These are phyloP conservation scores for Drosophila baimaii DNA, from an alignment of 1,140 invertebrate species.

Conservation along the genomic window DNA sequence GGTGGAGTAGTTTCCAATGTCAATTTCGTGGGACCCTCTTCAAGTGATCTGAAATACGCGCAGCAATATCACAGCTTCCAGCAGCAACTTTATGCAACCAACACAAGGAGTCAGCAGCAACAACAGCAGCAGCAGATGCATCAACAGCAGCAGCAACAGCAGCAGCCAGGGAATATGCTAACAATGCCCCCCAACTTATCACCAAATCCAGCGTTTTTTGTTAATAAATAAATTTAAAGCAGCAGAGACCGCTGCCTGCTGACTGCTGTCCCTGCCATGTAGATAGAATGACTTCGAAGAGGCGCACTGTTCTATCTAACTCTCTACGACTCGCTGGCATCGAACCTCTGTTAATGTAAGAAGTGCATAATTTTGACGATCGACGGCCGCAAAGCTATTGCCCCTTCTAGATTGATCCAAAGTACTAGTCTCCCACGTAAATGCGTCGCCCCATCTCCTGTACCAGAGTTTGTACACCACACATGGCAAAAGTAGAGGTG, in stretches of 20 bases:
- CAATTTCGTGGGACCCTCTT: constrained; percentile 91
- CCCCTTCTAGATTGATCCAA: neutral
- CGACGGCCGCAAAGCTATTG: neutral
- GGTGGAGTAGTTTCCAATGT: constrained; percentile 71
- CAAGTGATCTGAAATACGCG: constrained; percentile 95
- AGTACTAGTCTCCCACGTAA: constrained; percentile 10
- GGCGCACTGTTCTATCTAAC: neutral
- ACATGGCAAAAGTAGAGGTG: neutral
- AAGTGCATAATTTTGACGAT: too few relatives aligned
- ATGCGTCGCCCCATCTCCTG: neutral
- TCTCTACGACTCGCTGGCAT: neutral
- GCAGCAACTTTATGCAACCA: constrained; percentile 96
- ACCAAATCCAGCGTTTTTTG: constrained; percentile 75
- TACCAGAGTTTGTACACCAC: constrained; percentile 1
- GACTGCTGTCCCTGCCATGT: constrained; percentile 2
- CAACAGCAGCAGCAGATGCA: constrained; percentile 73
- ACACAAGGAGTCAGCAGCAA: constrained; percentile 88
- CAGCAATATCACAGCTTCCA: constrained; percentile 98
- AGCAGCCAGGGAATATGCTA: constrained; percentile 72
- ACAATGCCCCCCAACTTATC: constrained; percentile 73
- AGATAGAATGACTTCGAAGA: neutral
- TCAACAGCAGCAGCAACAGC: constrained; percentile 35
- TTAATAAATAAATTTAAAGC: constrained; percentile 59
- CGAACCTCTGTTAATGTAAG: neutral
- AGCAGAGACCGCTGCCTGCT: neutral